Conservation (phyloP, 2,888 invertebrate species). For the Nomada fabriciana region DNA sequence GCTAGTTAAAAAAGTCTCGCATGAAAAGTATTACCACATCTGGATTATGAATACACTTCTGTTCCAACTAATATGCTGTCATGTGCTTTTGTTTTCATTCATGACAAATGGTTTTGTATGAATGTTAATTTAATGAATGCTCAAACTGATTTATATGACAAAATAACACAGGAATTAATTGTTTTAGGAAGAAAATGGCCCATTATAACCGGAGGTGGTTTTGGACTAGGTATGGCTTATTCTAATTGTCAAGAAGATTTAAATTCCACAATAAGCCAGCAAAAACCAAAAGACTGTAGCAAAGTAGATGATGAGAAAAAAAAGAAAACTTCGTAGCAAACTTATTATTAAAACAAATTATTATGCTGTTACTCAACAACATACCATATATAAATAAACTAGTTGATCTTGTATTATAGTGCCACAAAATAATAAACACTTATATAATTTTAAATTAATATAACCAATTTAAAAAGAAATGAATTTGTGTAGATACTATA, state of each 20-base stretch:
- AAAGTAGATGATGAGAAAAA: slow-evolving; percentile 68
- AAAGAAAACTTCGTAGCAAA: slow-evolving; percentile 59
- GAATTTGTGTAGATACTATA: neutral
- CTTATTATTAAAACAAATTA: slow-evolving; percentile 47
- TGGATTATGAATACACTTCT: too few species aligned
- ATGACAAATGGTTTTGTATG: too few species aligned
- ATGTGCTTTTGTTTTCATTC: too few species aligned
- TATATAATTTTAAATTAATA: slow-evolving; percentile 45
- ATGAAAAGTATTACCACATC: too few species aligned
- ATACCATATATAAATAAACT: slow-evolving; percentile 71
- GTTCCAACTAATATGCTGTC: too few species aligned
- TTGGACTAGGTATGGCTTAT: slow-evolving; percentile 96
- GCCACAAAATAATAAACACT: slow-evolving; percentile 64
- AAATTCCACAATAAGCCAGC: slow-evolving; percentile 81
- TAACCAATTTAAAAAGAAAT: slow-evolving; percentile 1
- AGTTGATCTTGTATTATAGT: slow-evolving; percentile 71
- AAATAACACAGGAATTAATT: slow-evolving; percentile 15
- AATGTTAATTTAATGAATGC: neutral
- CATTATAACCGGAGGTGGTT: slow-evolving; percentile 93
- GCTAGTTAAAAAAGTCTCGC: too few species aligned
- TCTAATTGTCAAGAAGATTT: slow-evolving; percentile 93
- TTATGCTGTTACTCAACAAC: slow-evolving; percentile 66
- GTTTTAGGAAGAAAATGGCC: slow-evolving; percentile 93
- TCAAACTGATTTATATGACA: neutral
- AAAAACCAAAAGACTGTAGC: slow-evolving; percentile 61